These are phyloP conservation scores for Schizopygopsis pylzovi DNA, from an alignment of 2,797 vertebrate genomes.

Conservation along the genomic window DNA sequence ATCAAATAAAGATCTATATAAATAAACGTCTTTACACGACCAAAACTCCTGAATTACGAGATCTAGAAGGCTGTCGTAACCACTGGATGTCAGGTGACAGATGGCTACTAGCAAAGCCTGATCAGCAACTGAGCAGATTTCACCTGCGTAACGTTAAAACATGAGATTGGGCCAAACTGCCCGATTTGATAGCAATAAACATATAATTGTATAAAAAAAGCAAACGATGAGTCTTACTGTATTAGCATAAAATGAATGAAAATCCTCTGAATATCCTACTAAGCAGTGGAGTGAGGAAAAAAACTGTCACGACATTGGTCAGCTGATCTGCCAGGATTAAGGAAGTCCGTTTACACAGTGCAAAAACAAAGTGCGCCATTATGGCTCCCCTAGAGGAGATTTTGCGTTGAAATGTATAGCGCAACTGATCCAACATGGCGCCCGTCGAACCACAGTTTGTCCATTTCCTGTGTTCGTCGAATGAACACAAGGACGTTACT, in stretches of 20 bases:
- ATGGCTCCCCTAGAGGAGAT: neutral
- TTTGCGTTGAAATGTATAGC: neutral
- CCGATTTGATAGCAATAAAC: neutral
- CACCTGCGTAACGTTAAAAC: neutral
- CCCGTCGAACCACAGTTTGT: slow-evolving; percentile 5
- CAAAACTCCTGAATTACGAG: neutral
- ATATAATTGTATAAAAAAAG: neutral
- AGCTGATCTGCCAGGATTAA: slow-evolving; percentile 45
- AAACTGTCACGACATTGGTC: slow-evolving; percentile 48
- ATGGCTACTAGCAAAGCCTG: slow-evolving; percentile 42
- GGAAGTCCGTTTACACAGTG: slow-evolving; percentile 24
- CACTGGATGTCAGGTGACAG: slow-evolving; percentile 49
- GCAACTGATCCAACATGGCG: slow-evolving; percentile 37
- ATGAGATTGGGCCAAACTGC: neutral
- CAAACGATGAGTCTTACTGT: slow-evolving; percentile 13
- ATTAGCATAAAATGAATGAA: slow-evolving; percentile 18
- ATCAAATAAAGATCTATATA: no score
- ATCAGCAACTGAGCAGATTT: slow-evolving; percentile 20
- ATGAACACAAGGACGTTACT: neutral
- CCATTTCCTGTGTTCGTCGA: neutral
- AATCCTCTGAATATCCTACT: slow-evolving; percentile 30
- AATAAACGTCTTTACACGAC: neutral
- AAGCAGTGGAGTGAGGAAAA: neutral
- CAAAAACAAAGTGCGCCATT: slow-evolving; percentile 19
- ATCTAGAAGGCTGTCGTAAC: neutral